A percentile compares a stretch with the other conserved stretches of the same genome.
Evolutionary conservation across 2,797 vertebrate genomes (phyloP).

Genomic region (Cercopithecus diana): DNA sequence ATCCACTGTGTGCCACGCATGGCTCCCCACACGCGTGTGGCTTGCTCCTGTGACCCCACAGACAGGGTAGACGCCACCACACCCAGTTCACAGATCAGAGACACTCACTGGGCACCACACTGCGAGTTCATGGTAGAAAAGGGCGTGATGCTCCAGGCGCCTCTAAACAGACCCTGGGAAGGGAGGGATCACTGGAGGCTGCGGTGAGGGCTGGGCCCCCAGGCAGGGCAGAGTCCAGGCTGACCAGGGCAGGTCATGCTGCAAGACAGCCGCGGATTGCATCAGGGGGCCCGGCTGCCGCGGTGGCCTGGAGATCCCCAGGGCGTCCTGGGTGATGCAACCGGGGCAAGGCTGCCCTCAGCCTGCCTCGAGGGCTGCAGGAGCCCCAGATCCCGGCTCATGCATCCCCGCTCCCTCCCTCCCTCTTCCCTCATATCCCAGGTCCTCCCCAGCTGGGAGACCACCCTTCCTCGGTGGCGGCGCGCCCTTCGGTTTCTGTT

Average conservation of each 20-base stretch:
- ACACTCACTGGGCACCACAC: neutral
- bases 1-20: rapidly evolving
- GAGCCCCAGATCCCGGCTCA: neutral
- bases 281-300: rapidly evolving
- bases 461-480: neutral
- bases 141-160: neutral
- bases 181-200: neutral
- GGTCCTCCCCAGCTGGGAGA: neutral
- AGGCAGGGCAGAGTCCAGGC: neutral
- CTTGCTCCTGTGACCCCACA: neutral
- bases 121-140: rapidly evolving
- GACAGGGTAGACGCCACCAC: neutral
- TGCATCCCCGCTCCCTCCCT: neutral
- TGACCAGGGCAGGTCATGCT: neutral
- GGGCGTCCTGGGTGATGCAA: neutral
- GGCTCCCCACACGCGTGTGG: neutral
- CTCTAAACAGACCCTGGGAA: neutral
- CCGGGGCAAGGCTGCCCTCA: neutral
- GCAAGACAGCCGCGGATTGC: neutral
- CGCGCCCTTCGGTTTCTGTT: neutral
- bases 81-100: neutral
- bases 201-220: rapidly evolving
- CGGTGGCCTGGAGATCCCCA: rapidly evolving
- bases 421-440: neutral
- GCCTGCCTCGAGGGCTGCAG: neutral